Evolutionary conservation across 2,888 invertebrate species (phyloP).

Genomic region (Lepidonotus clava): DNA sequence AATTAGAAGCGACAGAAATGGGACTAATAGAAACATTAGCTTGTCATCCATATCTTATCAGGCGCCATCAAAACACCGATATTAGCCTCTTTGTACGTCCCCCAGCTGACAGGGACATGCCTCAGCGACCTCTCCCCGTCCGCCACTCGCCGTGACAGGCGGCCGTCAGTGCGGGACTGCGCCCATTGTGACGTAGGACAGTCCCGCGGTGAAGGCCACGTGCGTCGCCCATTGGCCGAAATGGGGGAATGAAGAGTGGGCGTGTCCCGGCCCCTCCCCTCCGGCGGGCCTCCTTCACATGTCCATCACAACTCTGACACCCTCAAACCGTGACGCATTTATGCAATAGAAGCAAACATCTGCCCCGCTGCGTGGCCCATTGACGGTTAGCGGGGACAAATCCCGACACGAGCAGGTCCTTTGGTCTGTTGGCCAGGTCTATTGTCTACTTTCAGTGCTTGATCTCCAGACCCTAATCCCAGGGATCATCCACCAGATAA

Average conservation of each 20-base stretch:
- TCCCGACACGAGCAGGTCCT: not conserved
- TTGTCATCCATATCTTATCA: not conserved
- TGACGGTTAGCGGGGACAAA: not conserved
- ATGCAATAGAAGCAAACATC: conserved; percentile 13
- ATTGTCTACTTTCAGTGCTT: too few relatives aligned
- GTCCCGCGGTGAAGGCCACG: conserved; percentile 27
- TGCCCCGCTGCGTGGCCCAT: not conserved
- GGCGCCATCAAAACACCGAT: not conserved
- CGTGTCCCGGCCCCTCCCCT: conserved; percentile 16
- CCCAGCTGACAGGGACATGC: conserved; percentile 1
- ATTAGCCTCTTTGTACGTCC: not conserved
- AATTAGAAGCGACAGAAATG: not conserved
- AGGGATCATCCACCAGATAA: too few relatives aligned
- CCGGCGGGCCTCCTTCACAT: not conserved
- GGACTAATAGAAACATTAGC: conserved; percentile 39
- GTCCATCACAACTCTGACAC: not conserved
- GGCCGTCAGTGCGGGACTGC: conserved; percentile 32
- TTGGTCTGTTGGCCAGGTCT: too few relatives aligned
- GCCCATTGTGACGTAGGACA: not conserved
- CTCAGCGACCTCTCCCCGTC: not conserved
- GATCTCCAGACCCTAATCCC: too few relatives aligned
- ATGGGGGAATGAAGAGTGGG: conserved; percentile 49
- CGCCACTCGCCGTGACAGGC: not conserved
- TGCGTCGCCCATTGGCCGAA: conserved; percentile 15
- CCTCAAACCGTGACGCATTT: conserved; percentile 21